Conservation (phyloP, 2,888 invertebrate genomes). For the Neocrepidodera transversa region DNA sequence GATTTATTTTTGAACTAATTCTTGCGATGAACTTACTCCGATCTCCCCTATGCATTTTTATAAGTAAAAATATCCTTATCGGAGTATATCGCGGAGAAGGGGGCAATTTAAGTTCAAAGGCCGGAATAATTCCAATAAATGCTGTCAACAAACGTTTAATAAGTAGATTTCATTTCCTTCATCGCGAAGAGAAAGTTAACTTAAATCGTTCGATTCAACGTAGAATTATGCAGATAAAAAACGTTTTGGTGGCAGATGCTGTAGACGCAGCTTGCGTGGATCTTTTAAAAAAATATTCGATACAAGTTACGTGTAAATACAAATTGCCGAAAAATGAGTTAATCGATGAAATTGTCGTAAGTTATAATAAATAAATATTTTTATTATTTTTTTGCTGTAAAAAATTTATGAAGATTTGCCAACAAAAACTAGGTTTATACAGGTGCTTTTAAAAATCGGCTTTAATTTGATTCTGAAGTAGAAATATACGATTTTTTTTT, state of each 20-base stretch:
- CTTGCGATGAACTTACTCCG: too few species aligned
- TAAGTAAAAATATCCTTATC: neutral
- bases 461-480: too few species aligned
- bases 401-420: too few species aligned
- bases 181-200: neutral
- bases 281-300: slow-evolving; percentile 77
- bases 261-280: slow-evolving; percentile 87
- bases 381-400: slow-evolving; percentile 2
- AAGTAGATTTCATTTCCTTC: neutral
- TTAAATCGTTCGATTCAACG: neutral
- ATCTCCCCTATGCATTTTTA: neutral
- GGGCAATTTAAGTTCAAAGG: slow-evolving; percentile 7
- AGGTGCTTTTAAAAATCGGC: too few species aligned
- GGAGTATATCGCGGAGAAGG: neutral
- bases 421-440: too few species aligned
- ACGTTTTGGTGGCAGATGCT: slow-evolving; percentile 91
- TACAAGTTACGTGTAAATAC: slow-evolving; percentile 80
- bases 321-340: slow-evolving; percentile 82
- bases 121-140: slow-evolving; percentile 7
- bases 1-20: too few species aligned
- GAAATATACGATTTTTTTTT: too few species aligned
- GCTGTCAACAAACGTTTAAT: slow-evolving; percentile 3
- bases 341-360: slow-evolving; percentile 82
- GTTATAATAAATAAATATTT: slow-evolving; percentile 43
- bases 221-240: slow-evolving; percentile 67